phyloP scores from a whole-genome alignment of 1,140 invertebrate species.

The Protaetia brevitarsis region DNA sequence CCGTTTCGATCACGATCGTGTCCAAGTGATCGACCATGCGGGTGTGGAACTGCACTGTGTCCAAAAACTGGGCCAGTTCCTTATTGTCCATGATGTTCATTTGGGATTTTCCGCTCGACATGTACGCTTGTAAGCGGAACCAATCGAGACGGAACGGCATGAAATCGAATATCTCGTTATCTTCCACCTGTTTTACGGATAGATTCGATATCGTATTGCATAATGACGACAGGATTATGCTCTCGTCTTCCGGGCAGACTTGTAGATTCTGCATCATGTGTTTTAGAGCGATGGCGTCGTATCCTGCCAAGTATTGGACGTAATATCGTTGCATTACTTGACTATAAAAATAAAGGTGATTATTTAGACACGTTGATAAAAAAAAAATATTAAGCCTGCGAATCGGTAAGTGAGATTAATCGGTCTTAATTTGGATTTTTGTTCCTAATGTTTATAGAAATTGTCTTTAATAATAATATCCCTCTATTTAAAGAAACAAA shows the following conservation, averaged over 20 bases:
- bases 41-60: conserved; percentile 95
- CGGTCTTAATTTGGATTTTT: no score
- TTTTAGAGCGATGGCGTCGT: conserved; percentile 90
- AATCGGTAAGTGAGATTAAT: no score
- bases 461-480: no score
- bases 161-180: conserved; percentile 96
- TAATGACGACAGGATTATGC: conserved; percentile 88
- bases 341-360: not conserved
- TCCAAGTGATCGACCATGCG: conserved; percentile 99
- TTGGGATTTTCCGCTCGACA: conserved; percentile 79
- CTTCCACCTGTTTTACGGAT: conserved; percentile 94
- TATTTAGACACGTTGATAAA: no score
- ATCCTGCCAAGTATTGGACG: conserved; percentile 93
- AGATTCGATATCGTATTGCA: conserved; percentile 85
- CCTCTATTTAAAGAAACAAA: no score
- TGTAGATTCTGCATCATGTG: conserved; percentile 86
- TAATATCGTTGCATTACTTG: conserved; percentile 92
- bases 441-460: no score
- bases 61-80: conserved; percentile 87
- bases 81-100: conserved; percentile 83
- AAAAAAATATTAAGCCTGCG: no score
- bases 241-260: conserved; percentile 91
- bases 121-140: conserved; percentile 94
- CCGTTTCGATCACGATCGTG: conserved; percentile 94
- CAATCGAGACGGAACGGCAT: conserved; percentile 89